Conservation (phyloP, 2,797 vertebrate genomes). For the Iguana delicatissima region DNA sequence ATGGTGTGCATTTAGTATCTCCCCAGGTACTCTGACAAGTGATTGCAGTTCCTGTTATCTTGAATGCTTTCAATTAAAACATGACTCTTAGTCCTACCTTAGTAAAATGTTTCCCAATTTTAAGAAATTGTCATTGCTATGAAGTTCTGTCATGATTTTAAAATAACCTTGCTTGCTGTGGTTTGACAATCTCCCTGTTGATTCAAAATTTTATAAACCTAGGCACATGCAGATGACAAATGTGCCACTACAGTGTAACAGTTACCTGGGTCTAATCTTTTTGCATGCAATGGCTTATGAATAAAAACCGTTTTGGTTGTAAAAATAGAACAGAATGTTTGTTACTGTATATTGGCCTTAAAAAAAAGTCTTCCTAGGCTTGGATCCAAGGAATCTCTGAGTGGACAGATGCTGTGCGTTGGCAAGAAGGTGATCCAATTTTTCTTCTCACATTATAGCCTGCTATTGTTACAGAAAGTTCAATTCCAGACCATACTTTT, state of each 20-base stretch:
- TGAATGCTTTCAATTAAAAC: constrained; percentile 15
- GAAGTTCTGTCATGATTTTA: constrained; percentile 16
- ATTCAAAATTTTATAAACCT: constrained; percentile 38
- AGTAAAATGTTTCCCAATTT: constrained; percentile 26
- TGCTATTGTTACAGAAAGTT: neutral
- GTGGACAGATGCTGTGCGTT: neutral
- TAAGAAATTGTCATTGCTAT: constrained; percentile 17
- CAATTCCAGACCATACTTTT: neutral
- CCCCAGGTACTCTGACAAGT: neutral
- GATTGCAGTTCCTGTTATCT: neutral
- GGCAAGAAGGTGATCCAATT: neutral
- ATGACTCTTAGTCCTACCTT: neutral
- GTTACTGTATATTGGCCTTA: neutral
- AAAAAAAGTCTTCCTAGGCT: neutral
- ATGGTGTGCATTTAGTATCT: constrained; percentile 16
- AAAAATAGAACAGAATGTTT: constrained; percentile 26
- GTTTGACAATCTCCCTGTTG: constrained; percentile 44
- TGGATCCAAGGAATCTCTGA: neutral
- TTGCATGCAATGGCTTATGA: constrained; percentile 41
- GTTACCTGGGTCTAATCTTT: constrained; percentile 24
- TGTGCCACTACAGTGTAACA: constrained; percentile 36
- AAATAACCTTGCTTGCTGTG: constrained; percentile 34
- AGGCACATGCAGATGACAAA: constrained; percentile 23
- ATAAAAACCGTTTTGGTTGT: constrained; percentile 47
- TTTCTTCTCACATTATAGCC: neutral